Evolutionary conservation across 2,888 invertebrate species (phyloP).

Genomic region (Hypomecis punctinalis): DNA sequence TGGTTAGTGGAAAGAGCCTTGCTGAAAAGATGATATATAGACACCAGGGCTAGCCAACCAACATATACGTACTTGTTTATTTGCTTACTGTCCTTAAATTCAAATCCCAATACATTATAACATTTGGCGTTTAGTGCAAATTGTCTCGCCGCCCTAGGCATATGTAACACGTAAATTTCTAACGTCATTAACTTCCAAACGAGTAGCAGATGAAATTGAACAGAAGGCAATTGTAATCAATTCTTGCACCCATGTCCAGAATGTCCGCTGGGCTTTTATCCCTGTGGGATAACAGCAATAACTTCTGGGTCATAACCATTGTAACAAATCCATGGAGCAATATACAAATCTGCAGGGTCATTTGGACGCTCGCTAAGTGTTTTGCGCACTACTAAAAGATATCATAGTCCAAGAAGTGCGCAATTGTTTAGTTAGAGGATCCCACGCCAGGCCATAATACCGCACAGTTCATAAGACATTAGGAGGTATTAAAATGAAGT

Average conservation of each 20-base stretch:
- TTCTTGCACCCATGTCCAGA: conserved; percentile 7
- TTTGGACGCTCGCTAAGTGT: conserved; percentile 20
- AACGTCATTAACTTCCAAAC: conserved; percentile 8
- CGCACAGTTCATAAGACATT: not conserved
- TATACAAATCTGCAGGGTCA: conserved; percentile 25
- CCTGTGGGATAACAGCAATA: conserved; percentile 24
- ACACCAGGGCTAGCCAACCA: too few species aligned
- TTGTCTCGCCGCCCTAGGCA: too few species aligned
- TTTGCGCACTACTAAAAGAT: conserved; percentile 16
- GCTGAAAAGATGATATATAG: too few species aligned
- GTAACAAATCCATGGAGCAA: conserved; percentile 21
- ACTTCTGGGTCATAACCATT: conserved; percentile 22
- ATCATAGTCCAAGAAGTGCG: conserved; percentile 17
- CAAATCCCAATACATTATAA: too few species aligned
- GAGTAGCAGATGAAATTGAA: conserved; percentile 12
- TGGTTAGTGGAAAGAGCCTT: too few species aligned
- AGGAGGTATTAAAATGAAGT: conserved; percentile 14
- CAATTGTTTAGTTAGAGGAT: conserved; percentile 20
- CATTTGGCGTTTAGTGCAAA: too few species aligned
- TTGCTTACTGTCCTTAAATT: too few species aligned
- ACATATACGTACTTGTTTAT: too few species aligned
- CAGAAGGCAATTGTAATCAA: conserved; percentile 22
- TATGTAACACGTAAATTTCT: not conserved
- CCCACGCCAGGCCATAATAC: conserved; percentile 13
- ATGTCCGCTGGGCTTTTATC: conserved; percentile 18